Evolutionary conservation across 2,888 invertebrate genomes (phyloP), one percentile per base, ranked within the genome.

Genomic region (Sisyra nigra): DNA sequence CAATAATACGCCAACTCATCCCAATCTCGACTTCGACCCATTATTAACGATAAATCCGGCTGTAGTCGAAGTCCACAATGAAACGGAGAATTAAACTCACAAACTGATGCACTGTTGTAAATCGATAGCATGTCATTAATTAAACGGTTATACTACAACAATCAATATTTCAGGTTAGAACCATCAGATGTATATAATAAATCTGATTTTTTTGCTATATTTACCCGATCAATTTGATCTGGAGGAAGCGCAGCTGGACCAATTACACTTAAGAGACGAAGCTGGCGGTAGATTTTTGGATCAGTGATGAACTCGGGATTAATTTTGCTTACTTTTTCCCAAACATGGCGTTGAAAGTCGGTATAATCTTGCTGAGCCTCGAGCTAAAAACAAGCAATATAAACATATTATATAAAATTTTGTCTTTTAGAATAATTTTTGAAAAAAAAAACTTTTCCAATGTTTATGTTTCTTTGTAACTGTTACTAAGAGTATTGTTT

Each of bases 111-210:
- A 0, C 75, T 77, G 56, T 88, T 87, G 65, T 87, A 91, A 1
- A 87, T 79, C 0, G 84, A 79, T 11, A 87, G 67, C 88, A 91
- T 88, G 57, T 88, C 85, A 55, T 87, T 88, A 51, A 88, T 81
- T 32, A 88, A 63, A 38, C 86, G 75, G 62, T 88, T 88, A 61
- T 87, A 88, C 88, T 87, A 68, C 29, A 66, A 67, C 57, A 45
- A 47, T 2, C 40, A 10, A 2, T 10, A 15, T 14, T 36, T 36
- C 10, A 37, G 10, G 11, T 17, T 3, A 3, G 9, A 10, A 15
- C 18, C 10, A 37, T 36, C 11, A 37, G 19, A 7, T 1, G 18
- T 6, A 18, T 6, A 35, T 34, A 11, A 15, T 35, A 8, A 35
- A 36, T 36, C 15, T 4, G 10, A 17, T 36, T 36, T 13, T 6